These are phyloP conservation scores for Pseudobourletiella spinata DNA, from an alignment of 1,140 invertebrate species.

Conservation along the genomic window DNA sequence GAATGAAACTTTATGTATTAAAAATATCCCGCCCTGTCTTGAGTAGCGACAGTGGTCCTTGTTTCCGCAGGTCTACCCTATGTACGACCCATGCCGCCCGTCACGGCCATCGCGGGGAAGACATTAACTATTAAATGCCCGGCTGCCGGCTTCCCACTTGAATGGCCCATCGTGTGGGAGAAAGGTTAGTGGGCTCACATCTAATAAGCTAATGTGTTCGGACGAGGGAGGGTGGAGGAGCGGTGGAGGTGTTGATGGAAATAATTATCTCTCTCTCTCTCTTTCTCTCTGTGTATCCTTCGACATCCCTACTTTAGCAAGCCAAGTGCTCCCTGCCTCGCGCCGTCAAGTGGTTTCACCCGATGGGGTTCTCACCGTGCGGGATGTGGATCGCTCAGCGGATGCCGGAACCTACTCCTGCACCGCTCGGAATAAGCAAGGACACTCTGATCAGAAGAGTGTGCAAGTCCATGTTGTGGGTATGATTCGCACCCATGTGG, in stretches of 20 bases:
- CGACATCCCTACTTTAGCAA: too few relatives aligned
- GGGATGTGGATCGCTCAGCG: constrained; percentile 45
- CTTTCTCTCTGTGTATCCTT: too few relatives aligned
- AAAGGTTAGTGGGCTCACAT: constrained; percentile 47
- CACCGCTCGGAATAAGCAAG: constrained; percentile 43
- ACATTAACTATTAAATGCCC: constrained; percentile 45
- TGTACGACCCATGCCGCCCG: constrained; percentile 43
- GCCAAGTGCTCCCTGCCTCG: constrained; percentile 49
- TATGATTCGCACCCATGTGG: constrained; percentile 38
- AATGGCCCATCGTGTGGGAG: constrained; percentile 43
- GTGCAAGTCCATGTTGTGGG: constrained; percentile 46
- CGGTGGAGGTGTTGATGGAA: too few relatives aligned
- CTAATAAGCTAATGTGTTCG: too few relatives aligned
- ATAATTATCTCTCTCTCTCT: too few relatives aligned
- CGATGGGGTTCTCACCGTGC: constrained; percentile 63
- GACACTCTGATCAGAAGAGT: constrained; percentile 43
- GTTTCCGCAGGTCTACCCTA: constrained; percentile 43
- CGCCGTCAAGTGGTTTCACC: constrained; percentile 42
- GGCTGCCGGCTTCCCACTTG: constrained; percentile 48
- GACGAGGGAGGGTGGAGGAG: too few relatives aligned
- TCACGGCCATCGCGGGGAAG: constrained; percentile 47
- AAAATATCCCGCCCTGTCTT: too few relatives aligned
- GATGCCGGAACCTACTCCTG: constrained; percentile 49
- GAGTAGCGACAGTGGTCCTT: too few relatives aligned
- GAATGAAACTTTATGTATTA: background rate